These are phyloP conservation scores for Bilobella aurantiaca DNA, from an alignment of 1,140 invertebrate species.

Conservation along the genomic window DNA sequence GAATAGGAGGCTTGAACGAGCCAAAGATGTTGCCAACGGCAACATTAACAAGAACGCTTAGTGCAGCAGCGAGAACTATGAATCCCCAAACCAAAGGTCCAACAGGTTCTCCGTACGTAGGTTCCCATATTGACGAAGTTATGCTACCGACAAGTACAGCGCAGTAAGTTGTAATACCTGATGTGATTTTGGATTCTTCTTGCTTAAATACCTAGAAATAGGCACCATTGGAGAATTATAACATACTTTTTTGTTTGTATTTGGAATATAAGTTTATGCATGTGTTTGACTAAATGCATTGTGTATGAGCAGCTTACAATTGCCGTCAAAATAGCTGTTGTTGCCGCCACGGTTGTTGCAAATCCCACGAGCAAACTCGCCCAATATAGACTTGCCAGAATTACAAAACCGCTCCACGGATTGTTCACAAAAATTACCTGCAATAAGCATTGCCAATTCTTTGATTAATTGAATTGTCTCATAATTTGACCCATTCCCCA, in stretches of 20 bases:
- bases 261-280: background rate
- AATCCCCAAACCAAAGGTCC: slow-evolving; percentile 22
- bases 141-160: slow-evolving; percentile 42
- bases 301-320: slow-evolving; percentile 38
- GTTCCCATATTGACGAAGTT: slow-evolving; percentile 39
- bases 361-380: slow-evolving; percentile 37
- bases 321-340: slow-evolving; percentile 41
- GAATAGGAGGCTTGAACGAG: slow-evolving; percentile 36
- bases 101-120: slow-evolving; percentile 36
- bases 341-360: slow-evolving; percentile 36
- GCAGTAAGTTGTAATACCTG: slow-evolving; percentile 43
- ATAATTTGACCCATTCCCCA: too few relatives aligned
- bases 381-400: slow-evolving; percentile 37
- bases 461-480: too few relatives aligned
- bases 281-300: background rate
- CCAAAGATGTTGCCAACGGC: slow-evolving; percentile 36
- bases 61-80: slow-evolving; percentile 23
- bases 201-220: slow-evolving; percentile 39
- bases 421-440: slow-evolving; percentile 43
- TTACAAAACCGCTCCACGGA: slow-evolving; percentile 42
- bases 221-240: background rate
- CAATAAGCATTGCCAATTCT: too few relatives aligned
- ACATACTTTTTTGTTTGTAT: background rate
- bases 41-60: slow-evolving; percentile 34
- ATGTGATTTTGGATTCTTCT: slow-evolving; percentile 35